Conservation (phyloP, 92 coral and sea anemone species). For the Palythoa heliodiscus region DNA sequence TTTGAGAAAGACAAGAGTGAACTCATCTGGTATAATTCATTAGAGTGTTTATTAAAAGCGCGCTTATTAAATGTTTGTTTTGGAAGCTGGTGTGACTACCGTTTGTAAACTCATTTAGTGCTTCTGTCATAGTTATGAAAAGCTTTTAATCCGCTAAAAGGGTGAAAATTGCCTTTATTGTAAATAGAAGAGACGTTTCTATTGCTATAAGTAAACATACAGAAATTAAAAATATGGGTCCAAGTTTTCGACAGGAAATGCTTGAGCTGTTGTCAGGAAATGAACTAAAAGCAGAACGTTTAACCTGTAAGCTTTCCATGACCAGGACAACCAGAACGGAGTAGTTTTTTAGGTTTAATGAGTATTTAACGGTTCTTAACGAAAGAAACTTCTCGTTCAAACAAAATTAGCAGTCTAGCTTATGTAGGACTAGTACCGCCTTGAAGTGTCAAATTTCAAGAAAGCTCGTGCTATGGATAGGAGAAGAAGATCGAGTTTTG, state of each 20-base stretch:
- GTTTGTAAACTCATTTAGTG: conserved; percentile 32
- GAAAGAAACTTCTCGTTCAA: too few relatives aligned
- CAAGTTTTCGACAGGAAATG: conserved; percentile 3
- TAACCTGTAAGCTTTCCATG: too few relatives aligned
- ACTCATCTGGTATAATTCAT: background rate
- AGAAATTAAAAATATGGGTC: background rate
- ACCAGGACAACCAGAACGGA: too few relatives aligned
- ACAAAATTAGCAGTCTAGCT: background rate
- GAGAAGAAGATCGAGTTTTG: conserved; percentile 1
- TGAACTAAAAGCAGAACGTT: background rate
- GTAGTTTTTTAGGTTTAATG: background rate
- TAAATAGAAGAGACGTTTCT: background rate
- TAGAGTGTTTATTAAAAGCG: background rate
- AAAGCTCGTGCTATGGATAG: background rate
- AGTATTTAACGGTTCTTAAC: background rate
- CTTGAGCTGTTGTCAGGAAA: conserved; percentile 5
- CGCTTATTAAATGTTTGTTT: background rate
- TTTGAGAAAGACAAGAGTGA: background rate
- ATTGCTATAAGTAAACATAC: background rate
- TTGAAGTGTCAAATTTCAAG: too few relatives aligned
- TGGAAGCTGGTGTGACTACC: background rate
- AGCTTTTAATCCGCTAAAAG: conserved; percentile 18
- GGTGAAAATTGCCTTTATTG: background rate
- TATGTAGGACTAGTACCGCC: background rate
- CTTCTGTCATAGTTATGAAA: background rate